Base-by-base conservation (phyloP, 2,797 vertebrate genomes). In the Lemur catta region DNA sequence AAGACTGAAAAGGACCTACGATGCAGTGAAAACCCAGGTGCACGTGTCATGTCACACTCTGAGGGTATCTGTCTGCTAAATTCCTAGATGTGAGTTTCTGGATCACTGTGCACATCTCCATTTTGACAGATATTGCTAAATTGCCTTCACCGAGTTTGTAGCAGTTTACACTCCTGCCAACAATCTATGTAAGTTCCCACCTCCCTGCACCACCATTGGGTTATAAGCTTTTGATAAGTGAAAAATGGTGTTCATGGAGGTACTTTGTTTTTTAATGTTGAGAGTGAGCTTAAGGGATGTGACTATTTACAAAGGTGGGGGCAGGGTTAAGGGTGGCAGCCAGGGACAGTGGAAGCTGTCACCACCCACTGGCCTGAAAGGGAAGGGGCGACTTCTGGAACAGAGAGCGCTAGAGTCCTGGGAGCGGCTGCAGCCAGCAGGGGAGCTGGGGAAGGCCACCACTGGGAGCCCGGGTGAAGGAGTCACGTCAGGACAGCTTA, bases 1-100 rank as follows among this genome's bases (percentile, higher is more conserved):
- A 38, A 78, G 38, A 50, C 41, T 0, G 20, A 30, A 20, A 48
- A n/a, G 18, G 6, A 13, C 8, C 9, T 82, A 11, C 1, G 15
- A 12, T 17, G n/a, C 15, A 38, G 8, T 5, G 3, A 26, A 12
- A 75, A 41, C 2, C 7, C 10, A 84, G 35, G 26, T 22, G 6
- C 6, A 1, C 2, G 2, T 26, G 14, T 6, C 6, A 59, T 0
- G 9, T 14, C 2, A 7, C 4, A 15, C 33, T 33, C 14, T 12
- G 48, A 48, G 50, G 28, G 18, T 8, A 11, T 28, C 11, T 74
- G 46, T 22, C 24, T 26, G 41, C 43, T 22, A 6, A 8, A 8
- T 20, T 72, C 46, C n/a, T 5, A 33, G n/a, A 7, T 4, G 41
- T 2, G 4, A 20, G 10, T 24, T 50, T 33, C 30, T 6, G 15